Percentiles rank a stretch among this genome's conserved stretches.
Evolutionary conservation across 2,113 vertebrate genomes (phyloP).

Genomic region (Silurus asotus): DNA sequence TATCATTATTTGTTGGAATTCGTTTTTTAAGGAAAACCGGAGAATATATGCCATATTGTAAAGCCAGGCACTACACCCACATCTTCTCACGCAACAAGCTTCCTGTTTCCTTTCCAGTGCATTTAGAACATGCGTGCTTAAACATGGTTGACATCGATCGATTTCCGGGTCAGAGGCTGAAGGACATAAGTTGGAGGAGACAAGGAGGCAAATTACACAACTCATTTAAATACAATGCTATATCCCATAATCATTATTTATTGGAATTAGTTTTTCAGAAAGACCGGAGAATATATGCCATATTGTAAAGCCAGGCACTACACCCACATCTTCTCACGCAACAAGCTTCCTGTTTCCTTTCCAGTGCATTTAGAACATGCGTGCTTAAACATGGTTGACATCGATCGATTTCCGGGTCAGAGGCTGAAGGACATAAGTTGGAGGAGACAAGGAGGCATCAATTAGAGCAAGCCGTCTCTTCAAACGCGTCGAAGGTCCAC

Average conservation of each 20-base stretch:
- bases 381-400: neutral
- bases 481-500: neutral
- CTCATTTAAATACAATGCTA: too few relatives aligned
- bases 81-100: neutral
- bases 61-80: neutral
- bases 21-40: neutral
- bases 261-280: neutral
- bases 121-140: slow-evolving; percentile 10
- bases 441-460: slow-evolving; percentile 17
- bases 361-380: neutral
- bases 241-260: too few relatives aligned
- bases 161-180: slow-evolving; percentile 17
- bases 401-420: slow-evolving; percentile 16
- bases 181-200: slow-evolving; percentile 12
- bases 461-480: slow-evolving; percentile 1
- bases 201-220: slow-evolving; percentile 5
- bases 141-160: neutral
- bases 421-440: slow-evolving; percentile 7
- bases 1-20: neutral
- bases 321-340: neutral
- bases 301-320: neutral
- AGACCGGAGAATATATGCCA: too few relatives aligned
- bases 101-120: neutral
- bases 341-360: neutral
- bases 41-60: too few relatives aligned